Conservation (phyloP, 2,888 invertebrate species). For the Epirrita christyi region DNA sequence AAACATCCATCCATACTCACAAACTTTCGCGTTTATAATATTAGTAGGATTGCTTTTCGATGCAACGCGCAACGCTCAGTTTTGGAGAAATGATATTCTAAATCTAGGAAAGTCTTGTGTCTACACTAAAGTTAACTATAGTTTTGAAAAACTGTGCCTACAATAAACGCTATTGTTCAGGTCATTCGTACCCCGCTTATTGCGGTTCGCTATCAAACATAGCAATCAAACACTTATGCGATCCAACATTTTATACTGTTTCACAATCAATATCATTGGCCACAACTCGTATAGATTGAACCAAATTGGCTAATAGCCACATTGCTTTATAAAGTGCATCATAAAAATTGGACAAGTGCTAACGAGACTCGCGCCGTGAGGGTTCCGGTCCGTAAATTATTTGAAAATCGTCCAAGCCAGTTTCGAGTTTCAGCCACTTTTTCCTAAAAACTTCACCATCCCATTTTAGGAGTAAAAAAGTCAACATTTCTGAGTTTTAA, state of each 20-base stretch:
- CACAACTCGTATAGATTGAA: slow-evolving; percentile 46
- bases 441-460: no score
- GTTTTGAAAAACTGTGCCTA: slow-evolving; percentile 15
- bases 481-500: no score
- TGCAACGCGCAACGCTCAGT: slow-evolving; percentile 1
- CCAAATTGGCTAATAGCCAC: slow-evolving; percentile 53
- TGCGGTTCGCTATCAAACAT: slow-evolving; percentile 25
- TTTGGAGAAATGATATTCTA: no score
- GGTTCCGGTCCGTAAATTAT: no score
- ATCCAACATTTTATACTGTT: slow-evolving; percentile 32
- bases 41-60: slow-evolving; percentile 9
- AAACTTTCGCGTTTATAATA: no score
- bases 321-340: slow-evolving; percentile 45
- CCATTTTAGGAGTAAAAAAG: no score
- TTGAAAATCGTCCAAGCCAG: no score
- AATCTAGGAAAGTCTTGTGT: slow-evolving; percentile 14
- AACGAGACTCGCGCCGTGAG: no score
- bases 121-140: slow-evolving; percentile 24
- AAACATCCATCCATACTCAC: no score
- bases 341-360: no score
- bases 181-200: slow-evolving; percentile 18
- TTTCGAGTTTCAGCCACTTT: no score
- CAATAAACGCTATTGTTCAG: slow-evolving; percentile 10
- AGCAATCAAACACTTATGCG: slow-evolving; percentile 32
- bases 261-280: slow-evolving; percentile 40